These are phyloP conservation scores for Camponotus fellah DNA, from an alignment of 2,888 invertebrate genomes.

Conservation along the genomic window DNA sequence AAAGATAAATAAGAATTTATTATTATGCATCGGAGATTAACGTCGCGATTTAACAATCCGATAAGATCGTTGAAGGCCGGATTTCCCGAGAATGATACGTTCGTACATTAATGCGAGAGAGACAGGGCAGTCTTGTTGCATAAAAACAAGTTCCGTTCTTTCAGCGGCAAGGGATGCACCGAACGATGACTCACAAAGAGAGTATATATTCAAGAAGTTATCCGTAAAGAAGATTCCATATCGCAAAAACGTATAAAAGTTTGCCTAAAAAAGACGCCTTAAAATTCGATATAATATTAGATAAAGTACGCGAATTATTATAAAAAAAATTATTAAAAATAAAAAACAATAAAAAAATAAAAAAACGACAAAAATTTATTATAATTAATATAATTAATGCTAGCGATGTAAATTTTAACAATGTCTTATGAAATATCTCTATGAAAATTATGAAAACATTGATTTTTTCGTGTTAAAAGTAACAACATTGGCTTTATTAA, in stretches of 20 bases:
- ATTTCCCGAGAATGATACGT: not conserved
- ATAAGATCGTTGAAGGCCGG: not conserved
- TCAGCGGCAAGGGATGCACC: not conserved
- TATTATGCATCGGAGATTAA: not conserved
- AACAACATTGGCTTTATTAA: not conserved
- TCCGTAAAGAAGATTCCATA: not conserved
- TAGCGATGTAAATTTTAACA: not conserved
- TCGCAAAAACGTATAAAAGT: not conserved
- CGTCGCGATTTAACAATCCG: not conserved
- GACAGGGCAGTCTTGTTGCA: not conserved
- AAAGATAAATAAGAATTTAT: not conserved
- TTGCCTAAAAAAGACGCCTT: not conserved
- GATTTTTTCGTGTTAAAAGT: not conserved
- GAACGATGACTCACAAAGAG: constrained; percentile 17
- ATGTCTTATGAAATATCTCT: not conserved
- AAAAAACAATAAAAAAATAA: too few species aligned
- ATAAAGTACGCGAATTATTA: not conserved
- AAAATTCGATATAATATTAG: not conserved
- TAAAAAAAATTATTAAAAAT: not conserved
- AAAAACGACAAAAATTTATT: not conserved
- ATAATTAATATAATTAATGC: not conserved
- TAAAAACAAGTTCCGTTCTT: constrained; percentile 19
- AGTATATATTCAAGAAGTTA: not conserved
- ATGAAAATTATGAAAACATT: not conserved
- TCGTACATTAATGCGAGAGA: not conserved